Percentiles rank a stretch among this genome's conserved stretches.
Conservation (phyloP, 2,797 vertebrate genomes). For the Peromyscus aztecus region DNA sequence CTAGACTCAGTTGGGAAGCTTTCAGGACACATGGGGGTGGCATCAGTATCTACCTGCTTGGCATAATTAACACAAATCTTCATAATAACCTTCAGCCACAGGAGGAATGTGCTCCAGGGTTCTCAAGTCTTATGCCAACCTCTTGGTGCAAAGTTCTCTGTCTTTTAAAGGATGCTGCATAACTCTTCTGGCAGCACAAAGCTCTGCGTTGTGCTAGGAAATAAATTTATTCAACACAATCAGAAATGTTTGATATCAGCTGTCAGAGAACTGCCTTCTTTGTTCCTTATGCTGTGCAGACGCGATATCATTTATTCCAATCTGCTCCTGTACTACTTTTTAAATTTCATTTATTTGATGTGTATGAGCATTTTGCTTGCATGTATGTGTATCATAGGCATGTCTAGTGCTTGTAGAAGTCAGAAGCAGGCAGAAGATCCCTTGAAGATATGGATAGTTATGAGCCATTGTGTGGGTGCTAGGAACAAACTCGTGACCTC, state of each 20-base stretch:
- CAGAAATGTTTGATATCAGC: not conserved
- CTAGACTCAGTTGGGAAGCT: not conserved
- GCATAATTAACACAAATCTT: not conserved
- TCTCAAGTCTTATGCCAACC: not conserved
- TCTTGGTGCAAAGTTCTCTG: not conserved
- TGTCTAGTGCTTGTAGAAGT: not conserved
- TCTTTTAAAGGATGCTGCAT: not conserved
- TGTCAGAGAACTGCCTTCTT: not conserved
- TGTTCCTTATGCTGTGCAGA: not conserved
- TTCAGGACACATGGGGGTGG: not conserved
- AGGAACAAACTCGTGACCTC: not conserved
- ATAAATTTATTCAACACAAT: not conserved
- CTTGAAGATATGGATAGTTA: not conserved
- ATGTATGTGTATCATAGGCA: not conserved
- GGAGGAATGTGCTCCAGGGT: not conserved
- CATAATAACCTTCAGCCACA: not conserved
- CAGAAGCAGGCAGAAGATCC: not conserved
- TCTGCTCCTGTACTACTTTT: not conserved
- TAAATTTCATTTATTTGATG: not conserved
- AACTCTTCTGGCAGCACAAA: not conserved
- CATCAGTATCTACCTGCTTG: not conserved
- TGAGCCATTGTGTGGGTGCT: not conserved
- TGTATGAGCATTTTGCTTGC: not conserved
- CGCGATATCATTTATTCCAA: not conserved
- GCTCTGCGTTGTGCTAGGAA: not conserved